These are phyloP conservation scores for Hydrophis major DNA, from an alignment of 2,797 vertebrate genomes.

Conservation along the genomic window DNA sequence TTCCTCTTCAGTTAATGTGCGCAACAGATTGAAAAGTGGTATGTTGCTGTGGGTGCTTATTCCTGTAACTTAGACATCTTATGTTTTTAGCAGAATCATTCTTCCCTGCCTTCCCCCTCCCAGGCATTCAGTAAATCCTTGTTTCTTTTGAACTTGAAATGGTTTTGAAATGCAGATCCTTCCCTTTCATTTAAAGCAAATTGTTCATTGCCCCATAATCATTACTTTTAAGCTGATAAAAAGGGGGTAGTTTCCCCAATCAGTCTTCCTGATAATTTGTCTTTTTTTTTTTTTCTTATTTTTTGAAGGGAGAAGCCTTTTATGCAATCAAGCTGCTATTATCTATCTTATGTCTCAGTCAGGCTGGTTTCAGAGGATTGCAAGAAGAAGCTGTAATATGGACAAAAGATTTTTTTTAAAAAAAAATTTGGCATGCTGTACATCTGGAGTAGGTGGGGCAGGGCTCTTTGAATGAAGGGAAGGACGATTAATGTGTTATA, in stretches of 20 bases:
- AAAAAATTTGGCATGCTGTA: constrained; percentile 12
- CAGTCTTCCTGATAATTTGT: background rate
- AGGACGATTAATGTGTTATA: constrained; percentile 44
- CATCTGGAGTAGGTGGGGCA: constrained; percentile 50
- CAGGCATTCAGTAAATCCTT: background rate
- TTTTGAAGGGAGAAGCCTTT: background rate
- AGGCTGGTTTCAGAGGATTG: constrained; percentile 15
- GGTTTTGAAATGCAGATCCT: background rate
- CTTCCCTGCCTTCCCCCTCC: background rate
- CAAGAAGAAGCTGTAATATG: constrained; percentile 37
- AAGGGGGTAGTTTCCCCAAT: constrained; percentile 15
- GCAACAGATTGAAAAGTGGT: background rate
- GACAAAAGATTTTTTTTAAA: constrained; percentile 44
- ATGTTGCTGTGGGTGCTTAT: background rate
- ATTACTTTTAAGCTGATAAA: constrained; percentile 13
- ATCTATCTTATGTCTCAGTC: background rate
- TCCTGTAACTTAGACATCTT: background rate
- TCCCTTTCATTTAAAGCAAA: background rate
- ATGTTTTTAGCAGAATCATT: background rate
- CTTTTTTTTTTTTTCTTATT: background rate
- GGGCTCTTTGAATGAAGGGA: constrained; percentile 28
- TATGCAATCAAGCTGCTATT: constrained; percentile 19
- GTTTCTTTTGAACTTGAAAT: background rate
- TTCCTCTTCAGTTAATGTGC: background rate
- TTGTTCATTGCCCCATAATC: background rate